Conservation (phyloP, 2,113 vertebrate species). For the Chlorodrepanis virens region DNA sequence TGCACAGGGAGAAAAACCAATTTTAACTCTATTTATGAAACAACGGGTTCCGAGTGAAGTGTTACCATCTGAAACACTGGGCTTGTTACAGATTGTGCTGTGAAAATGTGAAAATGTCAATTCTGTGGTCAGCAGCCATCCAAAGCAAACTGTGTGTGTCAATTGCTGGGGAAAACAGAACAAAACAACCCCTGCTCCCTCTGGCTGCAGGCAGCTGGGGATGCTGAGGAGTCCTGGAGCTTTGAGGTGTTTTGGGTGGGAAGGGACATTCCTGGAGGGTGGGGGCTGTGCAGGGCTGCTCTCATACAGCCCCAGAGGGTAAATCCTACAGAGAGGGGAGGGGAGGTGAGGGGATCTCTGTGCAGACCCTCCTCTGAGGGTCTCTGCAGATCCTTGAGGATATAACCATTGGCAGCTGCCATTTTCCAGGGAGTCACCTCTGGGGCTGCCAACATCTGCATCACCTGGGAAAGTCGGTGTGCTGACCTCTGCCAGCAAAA, state of each 20-base stretch:
- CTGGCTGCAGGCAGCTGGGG: background rate
- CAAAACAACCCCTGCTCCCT: background rate
- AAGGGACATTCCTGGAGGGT: background rate
- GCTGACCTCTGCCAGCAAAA: background rate
- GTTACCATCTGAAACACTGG: background rate
- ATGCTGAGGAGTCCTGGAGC: background rate
- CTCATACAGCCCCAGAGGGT: background rate
- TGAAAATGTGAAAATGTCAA: slow-evolving; percentile 25
- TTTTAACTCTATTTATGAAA: slow-evolving; percentile 36
- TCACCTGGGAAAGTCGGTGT: rapidly evolving
- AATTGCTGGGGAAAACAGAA: background rate
- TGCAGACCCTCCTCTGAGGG: background rate
- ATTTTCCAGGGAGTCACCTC: background rate
- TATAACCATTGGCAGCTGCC: background rate
- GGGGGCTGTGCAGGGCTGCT: background rate
- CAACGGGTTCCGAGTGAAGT: background rate
- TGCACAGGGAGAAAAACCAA: background rate
- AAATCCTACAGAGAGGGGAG: background rate
- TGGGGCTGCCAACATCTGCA: background rate
- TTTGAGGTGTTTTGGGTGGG: background rate
- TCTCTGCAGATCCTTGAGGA: background rate
- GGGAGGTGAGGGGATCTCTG: background rate
- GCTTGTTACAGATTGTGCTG: background rate
- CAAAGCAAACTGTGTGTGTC: background rate
- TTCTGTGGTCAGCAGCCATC: background rate